Conservation (phyloP, 64 coral and sea anemone species). For the Stylophora pistillata region DNA sequence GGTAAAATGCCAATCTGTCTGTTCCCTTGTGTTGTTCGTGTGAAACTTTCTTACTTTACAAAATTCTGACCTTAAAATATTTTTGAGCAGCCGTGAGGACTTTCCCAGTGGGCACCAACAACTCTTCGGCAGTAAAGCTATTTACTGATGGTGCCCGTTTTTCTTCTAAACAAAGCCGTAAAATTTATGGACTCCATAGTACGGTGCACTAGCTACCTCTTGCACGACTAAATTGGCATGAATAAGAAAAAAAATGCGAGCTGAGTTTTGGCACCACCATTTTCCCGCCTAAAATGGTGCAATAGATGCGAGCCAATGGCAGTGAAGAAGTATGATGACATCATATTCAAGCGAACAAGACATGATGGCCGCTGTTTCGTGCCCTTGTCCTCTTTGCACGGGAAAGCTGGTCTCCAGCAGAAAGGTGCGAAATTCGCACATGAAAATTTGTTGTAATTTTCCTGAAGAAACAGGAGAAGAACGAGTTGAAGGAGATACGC, state of each 20-base stretch:
- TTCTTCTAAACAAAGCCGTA: constrained; percentile 5
- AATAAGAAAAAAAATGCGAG: neutral
- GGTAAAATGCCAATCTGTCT: too few relatives aligned
- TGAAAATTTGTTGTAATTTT: constrained; percentile 17
- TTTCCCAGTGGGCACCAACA: neutral
- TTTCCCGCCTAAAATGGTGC: constrained; percentile 21
- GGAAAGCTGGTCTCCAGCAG: constrained; percentile 17
- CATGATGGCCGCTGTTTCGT: constrained; percentile 1
- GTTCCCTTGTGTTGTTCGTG: neutral
- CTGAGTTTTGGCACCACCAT: constrained; percentile 4
- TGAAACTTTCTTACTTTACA: neutral
- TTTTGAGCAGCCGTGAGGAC: constrained; percentile 8
- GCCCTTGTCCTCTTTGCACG: constrained; percentile 1
- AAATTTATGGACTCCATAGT: constrained; percentile 7
- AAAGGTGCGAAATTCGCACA: constrained; percentile 13
- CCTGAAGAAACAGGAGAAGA: neutral
- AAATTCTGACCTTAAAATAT: constrained; percentile 28
- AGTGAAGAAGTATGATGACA: neutral
- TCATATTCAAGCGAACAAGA: neutral
- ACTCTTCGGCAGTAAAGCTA: neutral
- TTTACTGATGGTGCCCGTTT: neutral
- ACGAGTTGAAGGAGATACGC: neutral
- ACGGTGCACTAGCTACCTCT: neutral
- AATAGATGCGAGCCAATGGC: neutral
- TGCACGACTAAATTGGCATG: neutral